Evolutionary conservation across 2,113 vertebrate species (phyloP).

Genomic region (Eolophus roseicapilla): DNA sequence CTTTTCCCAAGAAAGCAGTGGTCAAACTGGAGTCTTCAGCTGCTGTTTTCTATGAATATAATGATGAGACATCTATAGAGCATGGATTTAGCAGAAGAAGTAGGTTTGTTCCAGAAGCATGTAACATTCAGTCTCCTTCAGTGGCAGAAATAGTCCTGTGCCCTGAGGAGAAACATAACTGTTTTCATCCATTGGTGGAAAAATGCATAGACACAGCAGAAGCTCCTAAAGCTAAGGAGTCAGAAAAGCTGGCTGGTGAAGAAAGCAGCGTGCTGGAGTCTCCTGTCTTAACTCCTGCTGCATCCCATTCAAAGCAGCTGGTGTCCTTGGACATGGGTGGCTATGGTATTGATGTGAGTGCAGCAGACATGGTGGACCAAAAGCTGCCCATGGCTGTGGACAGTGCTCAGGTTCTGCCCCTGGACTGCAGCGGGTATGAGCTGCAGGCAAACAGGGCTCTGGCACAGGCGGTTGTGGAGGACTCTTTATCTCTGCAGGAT

Average conservation of each 20-base stretch:
- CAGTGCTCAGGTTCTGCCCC: background rate
- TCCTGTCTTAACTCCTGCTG: background rate
- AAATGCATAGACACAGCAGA: constrained; percentile 16
- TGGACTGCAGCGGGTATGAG: background rate
- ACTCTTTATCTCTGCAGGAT: background rate
- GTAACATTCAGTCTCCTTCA: constrained; percentile 60
- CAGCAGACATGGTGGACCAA: background rate
- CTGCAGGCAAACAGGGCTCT: background rate
- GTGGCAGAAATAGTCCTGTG: constrained; percentile 49
- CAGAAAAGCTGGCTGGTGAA: constrained; percentile 20
- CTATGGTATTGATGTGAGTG: background rate
- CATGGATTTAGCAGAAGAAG: constrained; percentile 74
- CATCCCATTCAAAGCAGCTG: constrained; percentile 10
- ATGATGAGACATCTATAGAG: constrained; percentile 74
- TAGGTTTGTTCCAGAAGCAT: constrained; percentile 69
- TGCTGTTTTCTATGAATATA: constrained; percentile 83
- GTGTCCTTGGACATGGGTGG: background rate
- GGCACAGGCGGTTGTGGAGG: background rate
- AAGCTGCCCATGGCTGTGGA: background rate
- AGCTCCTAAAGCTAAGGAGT: constrained; percentile 41
- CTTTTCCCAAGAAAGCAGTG: constrained; percentile 84
- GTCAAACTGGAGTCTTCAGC: constrained; percentile 87
- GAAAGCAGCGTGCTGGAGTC: background rate
- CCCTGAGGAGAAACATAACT: constrained; percentile 62
- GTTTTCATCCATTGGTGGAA: constrained; percentile 15